phyloP scores from a whole-genome alignment of 2,113 vertebrate genomes.

The Cheirogaleus medius region DNA sequence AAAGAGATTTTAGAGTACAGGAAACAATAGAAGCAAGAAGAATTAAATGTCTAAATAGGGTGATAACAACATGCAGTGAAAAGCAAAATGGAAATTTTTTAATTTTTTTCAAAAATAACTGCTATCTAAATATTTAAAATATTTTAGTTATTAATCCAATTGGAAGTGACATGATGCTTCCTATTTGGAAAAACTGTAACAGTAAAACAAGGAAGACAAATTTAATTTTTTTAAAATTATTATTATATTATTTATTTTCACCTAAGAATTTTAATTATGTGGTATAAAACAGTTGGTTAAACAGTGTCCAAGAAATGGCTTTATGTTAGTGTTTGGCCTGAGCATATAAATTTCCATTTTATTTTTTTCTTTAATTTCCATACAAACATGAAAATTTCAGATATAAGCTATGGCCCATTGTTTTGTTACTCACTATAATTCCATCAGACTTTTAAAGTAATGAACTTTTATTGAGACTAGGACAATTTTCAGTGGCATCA shows the following conservation, averaged over 20 bases:
- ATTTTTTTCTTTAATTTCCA: neutral
- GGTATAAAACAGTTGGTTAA: neutral
- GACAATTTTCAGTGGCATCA: neutral
- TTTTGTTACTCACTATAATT: neutral
- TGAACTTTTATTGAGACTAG: constrained; percentile 3
- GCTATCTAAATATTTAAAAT: neutral
- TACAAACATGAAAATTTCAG: neutral
- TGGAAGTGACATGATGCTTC: neutral
- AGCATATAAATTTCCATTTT: neutral
- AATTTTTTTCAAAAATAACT: neutral
- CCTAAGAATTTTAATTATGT: neutral
- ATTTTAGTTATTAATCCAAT: neutral
- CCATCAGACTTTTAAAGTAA: constrained; percentile 41
- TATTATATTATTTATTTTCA: neutral
- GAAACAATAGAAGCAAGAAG: neutral
- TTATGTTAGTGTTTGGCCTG: neutral
- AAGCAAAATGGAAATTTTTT: neutral
- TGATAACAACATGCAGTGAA: neutral
- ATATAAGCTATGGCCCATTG: neutral
- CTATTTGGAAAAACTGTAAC: neutral
- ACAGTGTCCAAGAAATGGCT: neutral
- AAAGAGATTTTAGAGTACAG: neutral
- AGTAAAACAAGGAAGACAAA: neutral
- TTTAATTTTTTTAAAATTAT: neutral
- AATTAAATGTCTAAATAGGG: neutral